A percentile compares a stretch with the other conserved stretches of the same genome.
phyloP scores from a whole-genome alignment of 53 echinoderm and acorn worm genomes.

The Stichopus horrens region DNA sequence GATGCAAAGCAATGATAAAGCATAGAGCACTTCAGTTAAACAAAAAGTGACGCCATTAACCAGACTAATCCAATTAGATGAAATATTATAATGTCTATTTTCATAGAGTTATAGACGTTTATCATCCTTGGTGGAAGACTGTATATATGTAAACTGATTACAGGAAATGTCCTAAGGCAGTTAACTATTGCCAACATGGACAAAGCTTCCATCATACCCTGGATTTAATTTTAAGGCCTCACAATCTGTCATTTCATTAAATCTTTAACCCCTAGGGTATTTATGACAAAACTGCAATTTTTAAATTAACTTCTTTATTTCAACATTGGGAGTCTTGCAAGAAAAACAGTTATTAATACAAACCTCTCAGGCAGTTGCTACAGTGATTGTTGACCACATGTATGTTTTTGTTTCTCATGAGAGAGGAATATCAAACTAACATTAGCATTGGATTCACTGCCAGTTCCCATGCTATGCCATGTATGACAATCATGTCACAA shows the following conservation, averaged over 20 bases:
- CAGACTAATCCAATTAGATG: neutral
- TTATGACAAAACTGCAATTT: neutral
- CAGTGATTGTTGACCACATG: neutral
- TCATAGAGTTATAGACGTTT: neutral
- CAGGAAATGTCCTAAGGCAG: neutral
- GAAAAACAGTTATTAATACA: neutral
- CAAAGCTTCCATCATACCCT: neutral
- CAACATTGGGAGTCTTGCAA: neutral
- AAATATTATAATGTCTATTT: neutral
- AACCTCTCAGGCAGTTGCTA: neutral
- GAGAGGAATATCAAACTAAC: too few relatives aligned
- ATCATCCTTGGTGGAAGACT: neutral
- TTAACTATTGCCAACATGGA: neutral
- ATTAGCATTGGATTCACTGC: too few relatives aligned
- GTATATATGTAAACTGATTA: neutral
- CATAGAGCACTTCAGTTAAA: neutral
- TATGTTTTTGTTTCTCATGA: too few relatives aligned
- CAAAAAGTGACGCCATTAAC: neutral
- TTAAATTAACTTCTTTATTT: neutral
- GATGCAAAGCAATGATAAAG: neutral
- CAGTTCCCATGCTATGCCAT: too few relatives aligned
- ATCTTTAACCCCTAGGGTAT: neutral
- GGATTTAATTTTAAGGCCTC: neutral
- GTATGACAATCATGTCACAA: too few relatives aligned
- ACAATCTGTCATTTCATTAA: neutral